These are phyloP conservation scores for Scopus umbretta DNA, from an alignment of 2,113 vertebrate genomes.

Conservation along the genomic window DNA sequence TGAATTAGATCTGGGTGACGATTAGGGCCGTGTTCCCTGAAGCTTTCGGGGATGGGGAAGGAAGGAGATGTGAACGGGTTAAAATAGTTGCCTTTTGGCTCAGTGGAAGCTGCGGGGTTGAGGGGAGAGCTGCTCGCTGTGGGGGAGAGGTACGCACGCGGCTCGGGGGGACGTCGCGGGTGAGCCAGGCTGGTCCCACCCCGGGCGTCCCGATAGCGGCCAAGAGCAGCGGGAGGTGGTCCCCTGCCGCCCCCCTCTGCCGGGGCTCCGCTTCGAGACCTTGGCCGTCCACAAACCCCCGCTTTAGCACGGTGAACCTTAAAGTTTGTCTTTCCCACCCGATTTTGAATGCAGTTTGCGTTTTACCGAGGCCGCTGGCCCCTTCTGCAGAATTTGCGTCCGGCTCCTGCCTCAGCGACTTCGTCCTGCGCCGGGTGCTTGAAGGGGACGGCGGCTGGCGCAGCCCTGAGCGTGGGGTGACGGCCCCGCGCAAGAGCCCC, in stretches of 20 bases:
- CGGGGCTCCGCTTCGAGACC: not conserved
- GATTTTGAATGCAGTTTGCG: not conserved
- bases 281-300: fast-evolving
- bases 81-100: not conserved
- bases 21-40: fast-evolving
- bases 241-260: not conserved
- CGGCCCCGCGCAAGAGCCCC: fast-evolving
- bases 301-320: fast-evolving
- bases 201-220: fast-evolving
- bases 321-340: not conserved
- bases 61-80: not conserved
- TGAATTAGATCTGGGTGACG: not conserved
- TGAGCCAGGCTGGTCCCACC: not conserved
- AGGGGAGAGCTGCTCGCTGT: not conserved
- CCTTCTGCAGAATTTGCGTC: not conserved
- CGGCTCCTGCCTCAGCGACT: fast-evolving
- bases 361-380: not conserved
- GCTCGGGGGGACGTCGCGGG: too few relatives aligned
- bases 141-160: too few relatives aligned
- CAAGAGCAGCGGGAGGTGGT: not conserved
- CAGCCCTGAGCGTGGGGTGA: not conserved
- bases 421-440: fast-evolving
- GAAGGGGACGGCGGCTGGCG: not conserved
- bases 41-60: not conserved
- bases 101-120: not conserved